A percentile compares a stretch with the other conserved stretches of the same genome.
These are phyloP conservation scores for Spilogale gracilis DNA, from an alignment of 2,113 vertebrate species.

Conservation along the genomic window DNA sequence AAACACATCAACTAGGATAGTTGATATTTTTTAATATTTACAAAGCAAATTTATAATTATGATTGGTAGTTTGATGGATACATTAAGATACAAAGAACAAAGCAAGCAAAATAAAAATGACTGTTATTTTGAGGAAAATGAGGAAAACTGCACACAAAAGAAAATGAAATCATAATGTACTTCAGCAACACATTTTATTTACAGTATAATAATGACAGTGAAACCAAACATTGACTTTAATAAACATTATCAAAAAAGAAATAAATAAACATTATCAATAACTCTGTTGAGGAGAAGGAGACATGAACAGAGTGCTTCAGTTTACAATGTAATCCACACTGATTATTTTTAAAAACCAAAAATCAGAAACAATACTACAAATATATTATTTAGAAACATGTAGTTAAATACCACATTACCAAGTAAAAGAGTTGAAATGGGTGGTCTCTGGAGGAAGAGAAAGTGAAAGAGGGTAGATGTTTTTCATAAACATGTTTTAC, in stretches of 20 bases:
- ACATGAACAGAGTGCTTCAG: background rate
- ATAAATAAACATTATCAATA: background rate
- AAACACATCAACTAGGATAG: background rate
- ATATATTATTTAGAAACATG: background rate
- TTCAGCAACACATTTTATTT: background rate
- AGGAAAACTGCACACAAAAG: background rate
- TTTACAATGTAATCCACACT: background rate
- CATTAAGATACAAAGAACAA: background rate
- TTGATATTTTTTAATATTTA: background rate
- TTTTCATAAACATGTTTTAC: background rate
- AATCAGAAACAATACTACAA: constrained; percentile 26
- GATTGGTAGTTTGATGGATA: background rate
- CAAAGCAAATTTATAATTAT: background rate
- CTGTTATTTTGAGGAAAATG: background rate
- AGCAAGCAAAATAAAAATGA: background rate
- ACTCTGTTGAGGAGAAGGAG: background rate
- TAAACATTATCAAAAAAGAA: background rate
- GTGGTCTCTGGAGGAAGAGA: background rate
- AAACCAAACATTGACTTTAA: background rate
- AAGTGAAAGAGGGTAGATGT: background rate
- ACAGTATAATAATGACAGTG: background rate
- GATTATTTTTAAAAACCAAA: constrained; percentile 8
- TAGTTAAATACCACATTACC: background rate
- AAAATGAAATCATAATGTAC: background rate
- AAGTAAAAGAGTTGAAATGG: background rate